Evolutionary conservation across 2,888 invertebrate genomes (phyloP).

Genomic region (Dascillus cervinus): DNA sequence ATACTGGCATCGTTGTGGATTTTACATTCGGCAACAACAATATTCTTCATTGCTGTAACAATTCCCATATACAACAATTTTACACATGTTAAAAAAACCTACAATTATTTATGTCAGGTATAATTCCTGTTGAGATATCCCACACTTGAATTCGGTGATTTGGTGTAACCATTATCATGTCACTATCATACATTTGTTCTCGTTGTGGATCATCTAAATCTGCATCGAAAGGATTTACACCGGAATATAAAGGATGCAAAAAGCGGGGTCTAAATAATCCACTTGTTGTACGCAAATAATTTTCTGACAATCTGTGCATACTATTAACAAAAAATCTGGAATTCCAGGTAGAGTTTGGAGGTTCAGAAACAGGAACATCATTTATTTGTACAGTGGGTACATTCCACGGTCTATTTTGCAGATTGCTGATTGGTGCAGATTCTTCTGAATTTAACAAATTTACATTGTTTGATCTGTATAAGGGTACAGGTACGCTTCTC

Average conservation of each 20-base stretch:
- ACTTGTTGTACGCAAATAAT: slow-evolving; percentile 24
- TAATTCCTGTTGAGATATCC: slow-evolving; percentile 65
- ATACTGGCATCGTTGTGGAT: slow-evolving; percentile 85
- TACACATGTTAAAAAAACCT: slow-evolving; percentile 30
- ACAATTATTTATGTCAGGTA: slow-evolving; percentile 71
- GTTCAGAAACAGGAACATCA: slow-evolving; percentile 48
- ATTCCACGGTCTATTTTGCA: slow-evolving; percentile 17
- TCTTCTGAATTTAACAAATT: slow-evolving; percentile 20
- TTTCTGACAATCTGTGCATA: slow-evolving; percentile 31
- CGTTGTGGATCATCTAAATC: slow-evolving; percentile 38
- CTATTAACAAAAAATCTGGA: slow-evolving; percentile 18
- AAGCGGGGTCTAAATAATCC: slow-evolving; percentile 38
- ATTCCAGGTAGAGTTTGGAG: slow-evolving; percentile 22
- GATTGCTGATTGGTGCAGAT: slow-evolving; percentile 4
- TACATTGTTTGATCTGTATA: slow-evolving; percentile 20
- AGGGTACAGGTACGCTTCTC: slow-evolving; percentile 8
- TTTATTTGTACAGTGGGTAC: slow-evolving; percentile 56
- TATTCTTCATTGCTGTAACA: slow-evolving; percentile 57
- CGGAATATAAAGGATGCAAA: slow-evolving; percentile 46
- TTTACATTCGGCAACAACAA: slow-evolving; percentile 72
- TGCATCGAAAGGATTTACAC: slow-evolving; percentile 38
- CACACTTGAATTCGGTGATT: slow-evolving; percentile 78
- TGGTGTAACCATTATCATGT: slow-evolving; percentile 50
- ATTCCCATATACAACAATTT: slow-evolving; percentile 6
- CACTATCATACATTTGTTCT: slow-evolving; percentile 37